Conservation (phyloP, 2,113 vertebrate species). For the Podilymbus podiceps region DNA sequence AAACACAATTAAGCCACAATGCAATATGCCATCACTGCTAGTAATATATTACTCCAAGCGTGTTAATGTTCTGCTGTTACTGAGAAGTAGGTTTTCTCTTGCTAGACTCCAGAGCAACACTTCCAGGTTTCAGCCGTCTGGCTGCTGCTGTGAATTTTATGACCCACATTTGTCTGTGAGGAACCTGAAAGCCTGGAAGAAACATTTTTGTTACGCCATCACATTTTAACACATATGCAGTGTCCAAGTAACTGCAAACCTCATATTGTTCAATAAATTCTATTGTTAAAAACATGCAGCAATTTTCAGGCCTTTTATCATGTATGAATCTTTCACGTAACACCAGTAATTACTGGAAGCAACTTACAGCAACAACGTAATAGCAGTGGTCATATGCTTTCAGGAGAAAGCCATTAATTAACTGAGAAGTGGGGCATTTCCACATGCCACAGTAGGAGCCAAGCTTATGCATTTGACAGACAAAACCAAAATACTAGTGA, state of each 20-base stretch:
- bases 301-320: neutral
- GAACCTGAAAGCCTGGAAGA: neutral
- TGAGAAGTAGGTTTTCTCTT: neutral
- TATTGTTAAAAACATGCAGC: neutral
- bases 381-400: neutral
- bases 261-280: neutral
- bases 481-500: neutral
- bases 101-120: conserved; percentile 1
- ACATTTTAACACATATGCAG: neutral
- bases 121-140: conserved; percentile 7
- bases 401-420: neutral
- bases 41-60: neutral
- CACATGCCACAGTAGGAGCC: neutral
- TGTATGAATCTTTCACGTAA: neutral
- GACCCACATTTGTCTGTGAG: neutral
- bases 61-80: neutral
- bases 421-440: neutral
- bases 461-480: neutral
- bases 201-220: neutral
- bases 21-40: neutral
- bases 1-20: neutral
- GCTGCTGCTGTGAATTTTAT: conserved; percentile 12
- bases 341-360: neutral
- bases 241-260: neutral
- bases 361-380: neutral